Base-by-base conservation (phyloP, 2,797 vertebrate species). In the Sebastes jordani region DNA sequence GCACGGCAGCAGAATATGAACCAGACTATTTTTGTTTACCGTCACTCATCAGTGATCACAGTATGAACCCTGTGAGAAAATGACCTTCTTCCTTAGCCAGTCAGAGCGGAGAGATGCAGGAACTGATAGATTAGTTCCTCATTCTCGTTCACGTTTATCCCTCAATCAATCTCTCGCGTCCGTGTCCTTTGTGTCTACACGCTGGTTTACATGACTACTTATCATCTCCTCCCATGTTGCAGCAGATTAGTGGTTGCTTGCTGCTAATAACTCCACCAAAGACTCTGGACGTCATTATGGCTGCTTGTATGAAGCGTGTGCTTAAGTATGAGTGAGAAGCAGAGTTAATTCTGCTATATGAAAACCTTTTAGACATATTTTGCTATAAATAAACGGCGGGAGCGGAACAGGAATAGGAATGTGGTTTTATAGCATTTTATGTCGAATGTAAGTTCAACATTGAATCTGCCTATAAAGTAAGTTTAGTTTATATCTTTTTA, bases 191-290 rank as follows among this genome's bases (percentile, higher is more conserved):
- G 25, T 75, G 83, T 90, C 71, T 56, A 71, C 81, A 55, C 2
- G 6, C 34, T 74, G 76, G 70, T 88, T 89, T 81, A 90, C 89
- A 86, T 64, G 75, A 76, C 83, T 73, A 80, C 74, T 86, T 80
- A 87, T 89, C 78, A 81, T 80, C 68, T 83, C 65, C 62, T 81
- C 74, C 89, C 76, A 72, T 87, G 87, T 80, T 86, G 79, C 74
- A 78, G 49, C 62, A 81, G 89, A 89, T 92, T 90, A 90, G 76
- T 34, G 78, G 52, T 38, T 76, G 69, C 71, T 80, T 79, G 73
- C 78, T 73, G 78, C 80, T 85, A 80, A 89, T 85, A 88, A 82
- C 69, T 34, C 69, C 22, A 16, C 36, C 61, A 38, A 77, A 74
- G 77, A 80, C 75, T 74, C 59, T 74, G 58, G 23, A 55, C 25